Evolutionary conservation across 2,888 invertebrate species (phyloP), one percentile per base, ranked within the genome.

Genomic region (Drosophila greeni): DNA sequence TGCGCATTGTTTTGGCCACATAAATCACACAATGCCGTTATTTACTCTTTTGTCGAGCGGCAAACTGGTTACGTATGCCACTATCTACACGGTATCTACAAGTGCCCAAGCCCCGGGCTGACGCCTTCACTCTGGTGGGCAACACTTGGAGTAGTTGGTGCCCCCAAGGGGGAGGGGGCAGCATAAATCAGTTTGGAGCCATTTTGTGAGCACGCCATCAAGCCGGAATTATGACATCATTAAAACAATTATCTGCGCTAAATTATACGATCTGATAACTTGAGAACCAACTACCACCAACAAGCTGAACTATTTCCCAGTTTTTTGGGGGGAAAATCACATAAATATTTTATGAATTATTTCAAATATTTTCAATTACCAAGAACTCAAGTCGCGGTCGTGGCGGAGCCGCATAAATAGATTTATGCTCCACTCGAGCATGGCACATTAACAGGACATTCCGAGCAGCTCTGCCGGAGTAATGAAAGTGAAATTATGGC

Each of bases 261-360:
- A 71, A 66, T 73, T 76, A 73, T 74, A 64, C 37, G 69, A 62
- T 58, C 57, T 62, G 67, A 79, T 68, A 72, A 56, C 57, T 82
- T 47, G 45, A 71, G 60, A 56, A 29, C 43, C 43, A 47, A 18
- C 45, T 29, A 29, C 45, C 43, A 47, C 31, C 45, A 45, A 29
- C 45, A 45, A 31, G 16, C 49, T 39, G 48, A 74, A 74, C 81
- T 80, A 80, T 81, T 70, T 16, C 12, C 2, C 12, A 16, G 16
- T 43, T 45, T 60, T 83, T 69, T 37, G 64, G 72, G 64, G 61
- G 49, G 55, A 40, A 78, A 80, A 80, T 80, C 77, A 69, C 78
- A 85, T 82, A 83, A 82, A 62, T 83, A 83, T 78, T 81, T 72
- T 78, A 83, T 82, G 85, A 82, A 85, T 81, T 85, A 85, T 83